phyloP scores from a whole-genome alignment of 2,113 vertebrate species.

The Vulpes lagopus region DNA sequence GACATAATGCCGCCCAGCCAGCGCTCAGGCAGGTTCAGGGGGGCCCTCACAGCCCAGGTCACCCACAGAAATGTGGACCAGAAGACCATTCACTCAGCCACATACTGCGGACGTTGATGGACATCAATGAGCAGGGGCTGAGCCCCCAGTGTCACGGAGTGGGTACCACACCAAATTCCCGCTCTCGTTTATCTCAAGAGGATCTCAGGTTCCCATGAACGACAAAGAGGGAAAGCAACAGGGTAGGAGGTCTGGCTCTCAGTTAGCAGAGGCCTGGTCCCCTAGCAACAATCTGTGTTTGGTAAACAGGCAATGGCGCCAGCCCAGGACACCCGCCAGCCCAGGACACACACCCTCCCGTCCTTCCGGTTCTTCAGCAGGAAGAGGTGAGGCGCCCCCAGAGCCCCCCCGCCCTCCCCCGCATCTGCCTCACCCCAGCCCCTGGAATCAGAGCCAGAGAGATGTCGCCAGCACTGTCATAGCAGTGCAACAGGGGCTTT shows the following conservation, averaged over 20 bases:
- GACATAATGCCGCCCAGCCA: too few relatives aligned
- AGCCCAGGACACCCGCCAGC: neutral
- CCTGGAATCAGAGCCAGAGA: neutral
- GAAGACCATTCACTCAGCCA: neutral
- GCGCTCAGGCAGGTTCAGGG: neutral
- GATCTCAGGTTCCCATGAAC: neutral
- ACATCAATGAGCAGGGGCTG: neutral
- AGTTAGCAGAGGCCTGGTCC: neutral
- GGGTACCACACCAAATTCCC: neutral
- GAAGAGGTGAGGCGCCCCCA: neutral
- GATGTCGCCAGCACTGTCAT: neutral
- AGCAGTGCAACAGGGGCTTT: neutral
- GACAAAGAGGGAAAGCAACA: neutral
- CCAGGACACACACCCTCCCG: neutral
- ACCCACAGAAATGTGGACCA: neutral
- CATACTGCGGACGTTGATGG: accelerated
- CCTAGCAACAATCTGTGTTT: slow-evolving; percentile 47
- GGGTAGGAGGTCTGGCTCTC: neutral
- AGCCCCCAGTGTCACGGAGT: neutral
- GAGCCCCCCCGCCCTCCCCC: neutral
- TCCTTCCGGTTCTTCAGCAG: neutral
- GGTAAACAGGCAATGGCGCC: neutral
- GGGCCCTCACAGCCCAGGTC: neutral
- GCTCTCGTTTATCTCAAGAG: neutral
- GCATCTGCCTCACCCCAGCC: neutral